phyloP scores from a whole-genome alignment of 2,797 vertebrate genomes.

The Galagoides demidoff region DNA sequence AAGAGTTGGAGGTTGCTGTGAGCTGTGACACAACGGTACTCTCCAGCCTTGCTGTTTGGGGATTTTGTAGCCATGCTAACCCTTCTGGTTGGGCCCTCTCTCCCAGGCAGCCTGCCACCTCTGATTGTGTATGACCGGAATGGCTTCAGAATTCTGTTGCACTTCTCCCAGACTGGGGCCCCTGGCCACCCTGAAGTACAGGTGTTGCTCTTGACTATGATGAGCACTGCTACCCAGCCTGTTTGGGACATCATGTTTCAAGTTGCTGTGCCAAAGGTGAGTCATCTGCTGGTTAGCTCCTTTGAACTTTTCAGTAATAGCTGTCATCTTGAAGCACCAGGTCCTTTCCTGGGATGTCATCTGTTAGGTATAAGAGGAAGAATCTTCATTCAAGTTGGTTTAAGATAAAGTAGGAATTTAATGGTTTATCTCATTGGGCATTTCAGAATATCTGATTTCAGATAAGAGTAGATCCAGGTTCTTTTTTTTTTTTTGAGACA shows the following conservation, averaged over 20 bases:
- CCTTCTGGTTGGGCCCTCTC: not conserved
- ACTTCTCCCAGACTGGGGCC: constrained; percentile 88
- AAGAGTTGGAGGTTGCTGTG: no score
- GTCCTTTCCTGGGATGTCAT: not conserved
- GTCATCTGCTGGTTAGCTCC: not conserved
- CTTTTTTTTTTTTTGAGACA: not conserved
- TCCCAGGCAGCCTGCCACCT: constrained; percentile 89
- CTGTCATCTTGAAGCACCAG: not conserved
- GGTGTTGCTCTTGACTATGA: constrained; percentile 91
- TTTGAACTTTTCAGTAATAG: not conserved
- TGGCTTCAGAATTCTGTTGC: constrained; percentile 91
- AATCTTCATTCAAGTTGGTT: not conserved
- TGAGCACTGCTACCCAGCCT: constrained; percentile 91
- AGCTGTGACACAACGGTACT: no score
- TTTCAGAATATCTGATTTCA: not conserved
- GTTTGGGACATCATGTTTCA: constrained; percentile 91
- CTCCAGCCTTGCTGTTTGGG: fast-evolving
- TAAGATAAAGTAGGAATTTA: not conserved
- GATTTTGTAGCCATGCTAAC: not conserved
- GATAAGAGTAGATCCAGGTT: not conserved
- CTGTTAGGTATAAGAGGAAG: not conserved
- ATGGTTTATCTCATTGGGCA: not conserved
- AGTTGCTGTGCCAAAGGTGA: constrained; percentile 94
- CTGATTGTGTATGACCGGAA: constrained; percentile 88
- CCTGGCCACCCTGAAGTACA: constrained; percentile 86